Percentiles rank a stretch among this genome's conserved stretches.
phyloP scores from a whole-genome alignment of 2,113 vertebrate genomes.

The Hepsetus odoe region DNA sequence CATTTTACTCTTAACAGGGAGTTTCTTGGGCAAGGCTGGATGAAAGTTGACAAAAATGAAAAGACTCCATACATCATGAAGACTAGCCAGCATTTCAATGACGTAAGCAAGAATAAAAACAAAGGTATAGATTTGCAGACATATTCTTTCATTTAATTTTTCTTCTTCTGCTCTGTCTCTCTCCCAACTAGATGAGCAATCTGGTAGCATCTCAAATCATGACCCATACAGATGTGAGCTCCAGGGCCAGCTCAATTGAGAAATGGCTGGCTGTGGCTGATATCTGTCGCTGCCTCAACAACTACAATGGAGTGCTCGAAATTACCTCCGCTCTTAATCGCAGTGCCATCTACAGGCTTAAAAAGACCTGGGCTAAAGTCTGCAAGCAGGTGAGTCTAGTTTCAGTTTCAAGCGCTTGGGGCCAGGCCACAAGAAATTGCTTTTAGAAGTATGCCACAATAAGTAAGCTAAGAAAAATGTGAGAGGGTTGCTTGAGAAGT shows the following conservation, averaged over 20 bases:
- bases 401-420: no score
- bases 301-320: constrained; percentile 87
- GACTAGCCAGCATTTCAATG: constrained; percentile 89
- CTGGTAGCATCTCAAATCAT: constrained; percentile 89
- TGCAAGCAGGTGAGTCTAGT: constrained; percentile 80
- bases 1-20: constrained; percentile 71
- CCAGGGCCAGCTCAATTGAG: constrained; percentile 82
- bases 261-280: constrained; percentile 89
- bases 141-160: background rate
- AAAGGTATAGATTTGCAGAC: background rate
- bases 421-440: no score
- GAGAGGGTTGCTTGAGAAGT: no score
- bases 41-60: constrained; percentile 87
- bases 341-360: constrained; percentile 88
- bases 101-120: constrained; percentile 72
- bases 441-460: no score
- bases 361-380: constrained; percentile 89
- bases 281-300: constrained; percentile 87
- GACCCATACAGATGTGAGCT: constrained; percentile 79
- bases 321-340: constrained; percentile 89
- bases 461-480: no score
- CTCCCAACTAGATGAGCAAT: constrained; percentile 84
- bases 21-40: constrained; percentile 90
- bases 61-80: constrained; percentile 88
- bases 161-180: background rate